phyloP scores from a whole-genome alignment of 2,888 invertebrate species.

The Drosophila diplacantha region DNA sequence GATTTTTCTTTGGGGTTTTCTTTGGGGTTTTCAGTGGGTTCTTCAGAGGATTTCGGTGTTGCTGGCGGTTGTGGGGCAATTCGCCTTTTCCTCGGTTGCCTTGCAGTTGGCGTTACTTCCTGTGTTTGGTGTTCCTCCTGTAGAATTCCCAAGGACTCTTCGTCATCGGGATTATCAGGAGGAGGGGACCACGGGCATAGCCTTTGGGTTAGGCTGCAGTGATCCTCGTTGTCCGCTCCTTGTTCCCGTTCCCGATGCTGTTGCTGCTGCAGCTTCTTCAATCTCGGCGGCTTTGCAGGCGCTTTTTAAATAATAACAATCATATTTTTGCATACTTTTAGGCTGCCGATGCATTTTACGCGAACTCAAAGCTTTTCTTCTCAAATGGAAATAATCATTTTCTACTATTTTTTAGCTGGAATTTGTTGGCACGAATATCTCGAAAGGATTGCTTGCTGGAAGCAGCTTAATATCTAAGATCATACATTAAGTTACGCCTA shows the following conservation, averaged over 20 bases:
- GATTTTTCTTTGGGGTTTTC: not conserved
- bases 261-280: constrained; percentile 23
- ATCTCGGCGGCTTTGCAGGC: constrained; percentile 39
- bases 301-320: constrained; percentile 18
- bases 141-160: constrained; percentile 3
- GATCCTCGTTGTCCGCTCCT: constrained; percentile 2
- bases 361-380: not conserved
- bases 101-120: constrained; percentile 1
- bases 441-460: not conserved
- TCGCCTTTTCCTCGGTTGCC: constrained; percentile 48
- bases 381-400: constrained; percentile 2
- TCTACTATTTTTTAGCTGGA: not conserved
- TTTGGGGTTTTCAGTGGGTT: not conserved
- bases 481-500: not conserved
- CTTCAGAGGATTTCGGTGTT: not conserved
- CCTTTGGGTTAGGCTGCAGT: constrained; percentile 20
- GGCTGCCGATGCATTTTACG: constrained; percentile 3
- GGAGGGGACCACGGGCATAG: constrained; percentile 18
- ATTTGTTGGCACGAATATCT: not conserved
- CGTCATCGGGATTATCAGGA: not conserved
- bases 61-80: constrained; percentile 51
- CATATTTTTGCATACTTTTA: constrained; percentile 38
- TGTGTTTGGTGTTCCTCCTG: not conserved
- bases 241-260: constrained; percentile 18
- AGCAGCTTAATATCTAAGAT: not conserved